These are phyloP conservation scores for Pagetopsis macropterus DNA, from an alignment of 2,797 vertebrate genomes.

Conservation along the genomic window DNA sequence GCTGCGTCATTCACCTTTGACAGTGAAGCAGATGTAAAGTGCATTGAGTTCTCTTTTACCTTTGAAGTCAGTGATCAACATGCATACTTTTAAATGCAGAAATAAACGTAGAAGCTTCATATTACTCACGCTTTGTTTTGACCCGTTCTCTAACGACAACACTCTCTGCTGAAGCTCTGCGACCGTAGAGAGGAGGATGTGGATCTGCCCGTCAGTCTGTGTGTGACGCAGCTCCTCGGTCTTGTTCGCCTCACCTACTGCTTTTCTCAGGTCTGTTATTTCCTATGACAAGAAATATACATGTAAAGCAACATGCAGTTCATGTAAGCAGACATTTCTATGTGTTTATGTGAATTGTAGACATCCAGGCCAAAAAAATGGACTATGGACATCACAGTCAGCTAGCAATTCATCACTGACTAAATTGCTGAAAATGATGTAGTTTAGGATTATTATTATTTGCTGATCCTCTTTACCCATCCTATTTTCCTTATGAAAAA, in stretches of 20 bases:
- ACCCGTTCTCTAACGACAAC: slow-evolving; percentile 70
- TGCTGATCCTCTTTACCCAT: slow-evolving; percentile 33
- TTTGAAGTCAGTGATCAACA: neutral
- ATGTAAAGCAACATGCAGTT: slow-evolving; percentile 4
- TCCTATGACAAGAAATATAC: slow-evolving; percentile 60
- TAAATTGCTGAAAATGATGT: slow-evolving; percentile 3
- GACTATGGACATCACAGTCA: neutral
- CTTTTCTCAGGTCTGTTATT: slow-evolving; percentile 71
- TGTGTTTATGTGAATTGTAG: neutral
- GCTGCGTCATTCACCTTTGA: slow-evolving; percentile 45
- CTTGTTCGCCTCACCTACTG: slow-evolving; percentile 75
- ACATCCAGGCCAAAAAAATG: neutral
- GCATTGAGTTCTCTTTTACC: neutral
- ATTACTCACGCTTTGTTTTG: slow-evolving; percentile 65
- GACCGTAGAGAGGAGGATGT: slow-evolving; percentile 70
- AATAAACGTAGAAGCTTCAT: neutral
- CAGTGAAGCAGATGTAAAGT: slow-evolving; percentile 24
- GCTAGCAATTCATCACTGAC: neutral
- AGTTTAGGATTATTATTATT: slow-evolving; percentile 12
- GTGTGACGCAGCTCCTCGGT: slow-evolving; percentile 72
- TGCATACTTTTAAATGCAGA: neutral
- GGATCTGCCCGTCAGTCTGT: slow-evolving; percentile 75
- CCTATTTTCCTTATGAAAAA: slow-evolving; percentile 24
- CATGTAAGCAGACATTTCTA: neutral
- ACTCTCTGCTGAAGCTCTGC: slow-evolving; percentile 78